Conservation (phyloP, 2,113 vertebrate genomes). For the Mormyrus lacerda region DNA sequence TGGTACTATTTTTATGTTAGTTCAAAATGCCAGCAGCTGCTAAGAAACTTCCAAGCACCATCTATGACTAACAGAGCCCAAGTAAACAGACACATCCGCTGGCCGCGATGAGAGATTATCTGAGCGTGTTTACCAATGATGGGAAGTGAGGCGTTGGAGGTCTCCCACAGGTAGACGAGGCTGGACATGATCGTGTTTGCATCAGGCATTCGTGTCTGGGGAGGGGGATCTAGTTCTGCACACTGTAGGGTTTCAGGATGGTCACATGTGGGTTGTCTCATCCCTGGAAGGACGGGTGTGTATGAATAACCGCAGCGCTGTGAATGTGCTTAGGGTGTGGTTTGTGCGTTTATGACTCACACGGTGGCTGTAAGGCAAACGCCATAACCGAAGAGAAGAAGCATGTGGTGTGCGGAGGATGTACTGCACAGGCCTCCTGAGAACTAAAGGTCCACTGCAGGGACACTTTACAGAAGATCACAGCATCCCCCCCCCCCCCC, state of each 20-base stretch:
- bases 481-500: background rate
- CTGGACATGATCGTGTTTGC: background rate
- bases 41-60: background rate
- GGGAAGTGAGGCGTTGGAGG: background rate
- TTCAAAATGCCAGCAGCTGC: background rate
- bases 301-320: background rate
- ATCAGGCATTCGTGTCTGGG: background rate
- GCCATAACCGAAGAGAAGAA: background rate
- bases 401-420: background rate
- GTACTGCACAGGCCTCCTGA: background rate
- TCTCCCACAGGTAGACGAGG: background rate
- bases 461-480: background rate
- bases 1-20: background rate
- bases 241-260: background rate
- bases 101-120: background rate
- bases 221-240: background rate
- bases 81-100: background rate
- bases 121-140: background rate
- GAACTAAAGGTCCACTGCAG: background rate
- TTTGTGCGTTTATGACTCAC: background rate
- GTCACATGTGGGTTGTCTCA: background rate
- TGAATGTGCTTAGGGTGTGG: background rate
- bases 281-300: background rate
- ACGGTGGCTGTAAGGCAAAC: background rate
- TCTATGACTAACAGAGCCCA: background rate